Conservation (phyloP, 2,797 vertebrate genomes). For the Parauchenoglanis ngamensis region DNA sequence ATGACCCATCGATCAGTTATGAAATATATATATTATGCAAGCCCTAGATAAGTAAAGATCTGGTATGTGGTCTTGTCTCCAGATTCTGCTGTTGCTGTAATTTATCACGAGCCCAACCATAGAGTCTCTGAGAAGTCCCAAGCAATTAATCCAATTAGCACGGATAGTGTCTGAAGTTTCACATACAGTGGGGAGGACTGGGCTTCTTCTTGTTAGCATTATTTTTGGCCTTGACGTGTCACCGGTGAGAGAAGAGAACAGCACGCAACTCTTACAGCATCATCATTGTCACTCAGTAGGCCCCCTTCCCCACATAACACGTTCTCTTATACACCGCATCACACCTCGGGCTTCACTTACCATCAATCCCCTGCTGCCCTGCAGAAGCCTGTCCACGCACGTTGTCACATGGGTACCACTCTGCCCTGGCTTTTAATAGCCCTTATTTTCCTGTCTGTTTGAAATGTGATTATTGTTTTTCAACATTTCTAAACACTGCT, state of each 20-base stretch:
- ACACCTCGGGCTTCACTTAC: constrained; percentile 61
- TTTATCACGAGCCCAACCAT: background rate
- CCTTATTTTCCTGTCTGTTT: background rate
- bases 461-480: background rate
- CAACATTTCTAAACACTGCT: background rate
- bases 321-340: constrained; percentile 59
- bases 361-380: constrained; percentile 53
- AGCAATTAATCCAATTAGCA: constrained; percentile 74
- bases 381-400: constrained; percentile 48
- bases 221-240: constrained; percentile 66
- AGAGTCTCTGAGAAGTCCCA: constrained; percentile 29
- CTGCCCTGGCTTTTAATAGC: constrained; percentile 47
- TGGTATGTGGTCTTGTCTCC: background rate
- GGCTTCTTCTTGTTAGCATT: constrained; percentile 57
- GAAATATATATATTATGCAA: background rate
- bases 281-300: constrained; percentile 47
- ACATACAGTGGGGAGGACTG: constrained; percentile 45
- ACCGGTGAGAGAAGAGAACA: constrained; percentile 66
- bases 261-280: constrained; percentile 58
- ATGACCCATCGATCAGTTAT: background rate
- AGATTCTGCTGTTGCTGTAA: background rate
- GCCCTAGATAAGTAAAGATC: background rate
- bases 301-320: constrained; percentile 55
- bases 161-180: constrained; percentile 64
- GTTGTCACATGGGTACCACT: constrained; percentile 34